These are phyloP conservation scores for Drosophila jambulina DNA, from an alignment of 1,140 invertebrate species.

Conservation along the genomic window DNA sequence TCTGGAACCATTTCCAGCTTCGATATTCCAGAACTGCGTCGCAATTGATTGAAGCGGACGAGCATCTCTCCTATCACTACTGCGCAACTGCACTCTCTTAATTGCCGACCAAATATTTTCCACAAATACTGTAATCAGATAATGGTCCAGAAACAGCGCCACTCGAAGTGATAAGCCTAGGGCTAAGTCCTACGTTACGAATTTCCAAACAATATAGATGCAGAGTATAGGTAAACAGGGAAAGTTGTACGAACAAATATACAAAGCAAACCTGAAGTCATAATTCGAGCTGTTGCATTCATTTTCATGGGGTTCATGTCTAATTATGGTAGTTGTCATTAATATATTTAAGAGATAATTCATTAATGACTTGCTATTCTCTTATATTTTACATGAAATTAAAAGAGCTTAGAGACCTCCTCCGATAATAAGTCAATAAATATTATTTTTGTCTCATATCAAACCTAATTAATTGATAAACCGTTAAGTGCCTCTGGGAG, in stretches of 20 bases:
- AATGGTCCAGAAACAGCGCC: conserved; percentile 28
- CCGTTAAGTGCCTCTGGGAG: not conserved
- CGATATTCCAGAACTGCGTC: conserved; percentile 13
- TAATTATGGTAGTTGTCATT: not conserved
- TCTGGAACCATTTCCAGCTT: conserved; percentile 15
- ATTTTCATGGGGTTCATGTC: not conserved
- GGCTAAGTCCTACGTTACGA: not conserved
- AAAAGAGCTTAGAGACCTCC: not conserved
- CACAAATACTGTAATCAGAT: conserved; percentile 73
- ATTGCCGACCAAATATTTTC: conserved; percentile 76
- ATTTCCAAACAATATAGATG: not conserved
- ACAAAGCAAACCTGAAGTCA: not conserved
- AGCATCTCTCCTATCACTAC: conserved; percentile 43
- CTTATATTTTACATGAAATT: not conserved
- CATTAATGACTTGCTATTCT: no score
- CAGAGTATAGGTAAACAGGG: not conserved
- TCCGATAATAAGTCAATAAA: not conserved
- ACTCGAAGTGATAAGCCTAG: conserved; percentile 17
- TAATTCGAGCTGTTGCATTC: not conserved
- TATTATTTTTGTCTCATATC: not conserved
- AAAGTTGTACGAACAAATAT: no score
- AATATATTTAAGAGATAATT: not conserved
- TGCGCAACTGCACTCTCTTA: conserved; percentile 73
- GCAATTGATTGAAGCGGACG: conserved; percentile 24
- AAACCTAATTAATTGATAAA: conserved; percentile 21